A percentile compares a stretch with the other conserved stretches of the same genome.
These are phyloP conservation scores for Meloe dianella DNA, from an alignment of 2,888 invertebrate genomes.

Conservation along the genomic window DNA sequence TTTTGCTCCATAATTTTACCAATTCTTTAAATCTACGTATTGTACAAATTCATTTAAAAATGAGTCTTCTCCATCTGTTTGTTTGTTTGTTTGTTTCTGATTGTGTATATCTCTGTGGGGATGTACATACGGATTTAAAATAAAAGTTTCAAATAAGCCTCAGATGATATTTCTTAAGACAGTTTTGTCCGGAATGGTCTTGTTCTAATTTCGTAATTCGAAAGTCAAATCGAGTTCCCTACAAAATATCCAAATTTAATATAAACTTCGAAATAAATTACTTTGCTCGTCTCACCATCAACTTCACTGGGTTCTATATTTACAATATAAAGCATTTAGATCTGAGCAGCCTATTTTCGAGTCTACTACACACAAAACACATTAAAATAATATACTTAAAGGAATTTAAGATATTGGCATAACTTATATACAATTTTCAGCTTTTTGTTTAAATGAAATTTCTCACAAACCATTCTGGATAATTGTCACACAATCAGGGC, in stretches of 20 bases:
- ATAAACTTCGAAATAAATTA: slow-evolving; percentile 19
- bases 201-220: slow-evolving; percentile 15
- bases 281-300: slow-evolving; percentile 12
- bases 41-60: too few species aligned
- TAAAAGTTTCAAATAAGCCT: not conserved
- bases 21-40: too few species aligned
- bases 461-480: not conserved
- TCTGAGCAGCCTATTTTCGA: not conserved
- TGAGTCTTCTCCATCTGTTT: too few species aligned
- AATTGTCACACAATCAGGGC: not conserved
- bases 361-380: slow-evolving; percentile 15
- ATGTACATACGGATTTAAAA: not conserved
- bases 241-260: slow-evolving; percentile 17
- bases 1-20: too few species aligned
- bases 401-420: not conserved
- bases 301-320: not conserved
- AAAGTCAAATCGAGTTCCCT: slow-evolving; percentile 18
- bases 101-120: too few species aligned
- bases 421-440: not conserved
- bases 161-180: slow-evolving; percentile 11
- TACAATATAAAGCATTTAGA: slow-evolving; percentile 10
- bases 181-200: not conserved
- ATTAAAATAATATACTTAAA: slow-evolving; percentile 11
- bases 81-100: too few species aligned
- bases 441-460: not conserved